Evolutionary conservation across 2,797 vertebrate species (phyloP).

Genomic region (Hippocampus kuda): DNA sequence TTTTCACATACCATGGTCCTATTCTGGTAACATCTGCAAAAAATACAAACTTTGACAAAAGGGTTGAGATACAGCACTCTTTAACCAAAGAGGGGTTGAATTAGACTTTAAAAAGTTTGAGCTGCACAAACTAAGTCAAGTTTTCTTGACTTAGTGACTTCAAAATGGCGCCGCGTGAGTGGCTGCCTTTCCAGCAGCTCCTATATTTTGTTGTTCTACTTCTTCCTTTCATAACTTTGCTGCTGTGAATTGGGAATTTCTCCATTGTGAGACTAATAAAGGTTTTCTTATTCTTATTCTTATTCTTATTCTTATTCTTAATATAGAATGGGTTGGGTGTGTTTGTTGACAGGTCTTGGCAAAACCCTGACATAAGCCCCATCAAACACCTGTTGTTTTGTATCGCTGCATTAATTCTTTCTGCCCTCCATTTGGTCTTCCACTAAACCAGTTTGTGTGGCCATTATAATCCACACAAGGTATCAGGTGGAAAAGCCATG

Average conservation of each 20-base stretch:
- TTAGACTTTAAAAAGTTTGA: not conserved
- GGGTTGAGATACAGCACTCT: not conserved
- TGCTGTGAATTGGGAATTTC: no score
- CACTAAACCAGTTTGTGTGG: constrained; percentile 22
- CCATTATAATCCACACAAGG: constrained; percentile 8
- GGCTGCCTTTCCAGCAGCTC: no score
- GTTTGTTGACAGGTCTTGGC: not conserved
- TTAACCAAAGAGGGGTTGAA: not conserved
- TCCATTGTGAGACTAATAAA: no score
- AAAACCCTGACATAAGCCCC: not conserved
- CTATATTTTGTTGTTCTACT: no score
- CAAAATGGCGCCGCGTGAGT: no score
- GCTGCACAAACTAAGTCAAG: not conserved
- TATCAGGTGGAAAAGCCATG: constrained; percentile 9
- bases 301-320: no score
- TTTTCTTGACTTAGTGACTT: no score
- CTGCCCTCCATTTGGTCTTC: not conserved
- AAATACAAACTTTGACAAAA: not conserved
- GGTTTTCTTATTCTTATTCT: no score
- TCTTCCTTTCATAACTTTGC: no score
- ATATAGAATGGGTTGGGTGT: not conserved
- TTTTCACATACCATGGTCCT: not conserved
- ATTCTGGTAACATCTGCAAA: not conserved
- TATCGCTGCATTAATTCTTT: constrained; percentile 1
- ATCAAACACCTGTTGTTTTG: constrained; percentile 8